These are phyloP conservation scores for Neocrepidodera transversa DNA, from an alignment of 2,888 invertebrate genomes.

Conservation along the genomic window DNA sequence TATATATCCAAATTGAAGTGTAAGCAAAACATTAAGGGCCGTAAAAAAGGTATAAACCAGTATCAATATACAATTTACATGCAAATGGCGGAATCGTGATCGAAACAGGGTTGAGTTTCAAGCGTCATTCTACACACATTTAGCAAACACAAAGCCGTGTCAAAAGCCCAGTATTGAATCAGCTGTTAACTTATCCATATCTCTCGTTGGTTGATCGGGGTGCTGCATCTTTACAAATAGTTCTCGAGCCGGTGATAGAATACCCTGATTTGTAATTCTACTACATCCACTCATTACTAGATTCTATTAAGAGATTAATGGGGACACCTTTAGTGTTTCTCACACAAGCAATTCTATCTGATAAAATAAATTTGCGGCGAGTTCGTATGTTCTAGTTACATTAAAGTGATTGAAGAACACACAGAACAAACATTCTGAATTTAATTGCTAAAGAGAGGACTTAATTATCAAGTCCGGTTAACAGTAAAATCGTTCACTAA, in stretches of 20 bases:
- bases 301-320: background rate
- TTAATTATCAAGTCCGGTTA: too few species aligned
- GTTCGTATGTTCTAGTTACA: too few species aligned
- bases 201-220: constrained; percentile 27
- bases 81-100: constrained; percentile 46
- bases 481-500: too few species aligned
- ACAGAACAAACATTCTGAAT: too few species aligned
- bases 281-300: background rate
- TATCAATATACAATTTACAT: constrained; percentile 47
- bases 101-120: constrained; percentile 38
- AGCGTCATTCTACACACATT: constrained; percentile 45
- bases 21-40: constrained; percentile 16
- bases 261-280: background rate
- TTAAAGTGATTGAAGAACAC: too few species aligned
- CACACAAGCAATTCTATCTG: too few species aligned
- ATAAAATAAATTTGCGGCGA: too few species aligned
- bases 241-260: constrained; percentile 12
- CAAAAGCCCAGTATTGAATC: constrained; percentile 44
- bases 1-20: constrained; percentile 20
- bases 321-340: background rate
- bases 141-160: constrained; percentile 47
- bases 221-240: constrained; percentile 32
- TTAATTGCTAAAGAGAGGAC: too few species aligned
- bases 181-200: constrained; percentile 39
- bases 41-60: constrained; percentile 39